Base-by-base conservation (phyloP, 2,888 invertebrate species). In the Brachyopa scutellaris region DNA sequence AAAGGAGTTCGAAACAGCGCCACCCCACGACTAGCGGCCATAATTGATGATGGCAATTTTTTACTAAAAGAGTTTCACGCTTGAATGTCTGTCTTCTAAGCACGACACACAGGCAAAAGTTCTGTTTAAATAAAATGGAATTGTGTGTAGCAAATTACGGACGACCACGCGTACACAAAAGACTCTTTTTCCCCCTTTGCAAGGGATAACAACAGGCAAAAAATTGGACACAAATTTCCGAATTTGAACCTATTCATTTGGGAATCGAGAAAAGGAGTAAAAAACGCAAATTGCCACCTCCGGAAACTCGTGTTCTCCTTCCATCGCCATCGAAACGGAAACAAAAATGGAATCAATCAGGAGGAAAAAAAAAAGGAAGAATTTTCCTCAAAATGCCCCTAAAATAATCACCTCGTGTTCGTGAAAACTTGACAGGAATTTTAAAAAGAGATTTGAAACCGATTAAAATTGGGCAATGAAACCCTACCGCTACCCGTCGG, bases 31-130 rank as follows among this genome's bases (percentile, higher is more conserved):
- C 42, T 69, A 55, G 55, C 49, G 62, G 55, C 33, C n/a, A n/a
- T 80, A 69, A 62, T 69, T 80, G 69, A 80, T 80, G 76, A 69
- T 69, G 62, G 64, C 49, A 42, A 66, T 72, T 78, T 78, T 77
- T 78, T 70, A 67, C 38, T 51, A 42, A 64, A 78, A 64, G 57
- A 70, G 64, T 78, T 72, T 79, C 53, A 73, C 73, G 78, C 73
- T 53, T 47, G 69, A 29, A 38, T 61, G 53, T 55, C 69, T 62
- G 26, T 69, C 51, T 57, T 66, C 57, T 42, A 49, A 40, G 26
- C 36, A 59, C 49, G 70, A 51, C 40, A 61, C 31, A 61, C 31
- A 31, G 49, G 29, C 21, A 49, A 40, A 40, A 40, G 59, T 49
- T 67, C 40, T n/a, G 36, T 15, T 8, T 36, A 47, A 77, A 64